A percentile compares a stretch with the other conserved stretches of the same genome.
phyloP scores from a whole-genome alignment of 2,888 invertebrate species.

The Cactoblastis cactorum region DNA sequence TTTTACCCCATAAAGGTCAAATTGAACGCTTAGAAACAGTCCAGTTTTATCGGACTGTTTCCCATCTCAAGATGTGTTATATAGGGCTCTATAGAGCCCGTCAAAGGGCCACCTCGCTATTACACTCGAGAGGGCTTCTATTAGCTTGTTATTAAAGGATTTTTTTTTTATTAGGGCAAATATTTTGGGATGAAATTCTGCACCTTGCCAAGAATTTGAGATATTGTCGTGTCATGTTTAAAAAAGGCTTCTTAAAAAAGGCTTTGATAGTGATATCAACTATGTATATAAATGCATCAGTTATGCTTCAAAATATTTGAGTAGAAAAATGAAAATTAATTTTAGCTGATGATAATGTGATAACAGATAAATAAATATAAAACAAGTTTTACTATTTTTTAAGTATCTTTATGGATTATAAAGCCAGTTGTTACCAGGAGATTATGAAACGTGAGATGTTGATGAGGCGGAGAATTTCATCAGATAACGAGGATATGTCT shows the following conservation, averaged over 20 bases:
- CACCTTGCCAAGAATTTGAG: too few relatives aligned
- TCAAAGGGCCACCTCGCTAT: conserved; percentile 9
- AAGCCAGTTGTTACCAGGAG: conserved; percentile 17
- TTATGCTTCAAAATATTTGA: too few relatives aligned
- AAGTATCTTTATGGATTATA: too few relatives aligned
- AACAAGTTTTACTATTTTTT: too few relatives aligned
- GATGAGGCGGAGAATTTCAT: conserved; percentile 30
- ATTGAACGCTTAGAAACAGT: background rate
- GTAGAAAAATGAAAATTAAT: too few relatives aligned
- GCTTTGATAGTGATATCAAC: too few relatives aligned
- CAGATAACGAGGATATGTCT: conserved; percentile 32
- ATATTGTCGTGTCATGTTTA: background rate
- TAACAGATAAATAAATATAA: too few relatives aligned
- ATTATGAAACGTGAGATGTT: conserved; percentile 27
- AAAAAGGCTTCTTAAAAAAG: too few relatives aligned
- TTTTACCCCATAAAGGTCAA: background rate
- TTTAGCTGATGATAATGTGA: too few relatives aligned
- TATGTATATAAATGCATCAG: too few relatives aligned
- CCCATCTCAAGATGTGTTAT: background rate
- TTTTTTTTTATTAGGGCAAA: conserved; percentile 5
- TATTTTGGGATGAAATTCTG: background rate
- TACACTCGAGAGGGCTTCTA: conserved; percentile 10
- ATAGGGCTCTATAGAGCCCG: background rate
- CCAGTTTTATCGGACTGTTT: background rate
- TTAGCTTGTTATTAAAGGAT: conserved; percentile 9